Conservation (phyloP, 2,113 vertebrate species). For the Desmodus rotundus region DNA sequence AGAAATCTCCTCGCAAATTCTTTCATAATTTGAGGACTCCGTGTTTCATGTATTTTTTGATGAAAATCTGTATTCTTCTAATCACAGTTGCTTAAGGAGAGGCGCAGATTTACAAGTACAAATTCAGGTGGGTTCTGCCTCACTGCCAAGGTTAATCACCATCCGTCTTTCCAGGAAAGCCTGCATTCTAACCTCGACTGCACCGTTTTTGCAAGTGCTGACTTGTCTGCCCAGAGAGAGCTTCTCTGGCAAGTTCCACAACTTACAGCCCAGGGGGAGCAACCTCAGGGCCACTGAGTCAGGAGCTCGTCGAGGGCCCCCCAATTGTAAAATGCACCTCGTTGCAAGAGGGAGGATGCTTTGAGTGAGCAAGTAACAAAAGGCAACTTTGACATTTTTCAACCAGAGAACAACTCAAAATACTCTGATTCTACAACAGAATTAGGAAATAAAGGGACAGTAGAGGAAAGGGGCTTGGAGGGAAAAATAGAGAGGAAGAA, state of each 20-base stretch:
- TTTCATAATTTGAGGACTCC: slow-evolving; percentile 27
- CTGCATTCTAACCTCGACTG: background rate
- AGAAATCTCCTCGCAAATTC: slow-evolving; percentile 4
- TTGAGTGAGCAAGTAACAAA: background rate
- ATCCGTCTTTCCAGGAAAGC: slow-evolving; percentile 3
- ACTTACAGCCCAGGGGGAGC: background rate
- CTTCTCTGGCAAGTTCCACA: background rate
- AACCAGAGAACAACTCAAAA: background rate
- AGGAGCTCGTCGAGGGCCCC: background rate
- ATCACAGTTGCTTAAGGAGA: slow-evolving; percentile 46
- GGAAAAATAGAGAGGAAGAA: background rate
- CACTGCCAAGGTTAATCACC: slow-evolving; percentile 42
- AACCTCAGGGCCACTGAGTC: background rate
- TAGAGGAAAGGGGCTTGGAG: background rate
- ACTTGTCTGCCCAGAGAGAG: background rate
- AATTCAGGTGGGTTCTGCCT: slow-evolving; percentile 34
- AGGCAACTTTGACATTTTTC: background rate
- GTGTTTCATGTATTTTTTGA: slow-evolving; percentile 61
- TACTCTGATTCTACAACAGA: background rate
- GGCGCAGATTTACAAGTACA: slow-evolving; percentile 23
- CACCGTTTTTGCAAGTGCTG: background rate
- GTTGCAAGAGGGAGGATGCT: background rate
- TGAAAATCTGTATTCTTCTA: slow-evolving; percentile 51
- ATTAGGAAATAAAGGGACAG: background rate
- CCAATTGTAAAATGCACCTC: background rate